These are phyloP conservation scores for Calliphora vomitoria DNA, from an alignment of 2,888 invertebrate species.

Conservation along the genomic window DNA sequence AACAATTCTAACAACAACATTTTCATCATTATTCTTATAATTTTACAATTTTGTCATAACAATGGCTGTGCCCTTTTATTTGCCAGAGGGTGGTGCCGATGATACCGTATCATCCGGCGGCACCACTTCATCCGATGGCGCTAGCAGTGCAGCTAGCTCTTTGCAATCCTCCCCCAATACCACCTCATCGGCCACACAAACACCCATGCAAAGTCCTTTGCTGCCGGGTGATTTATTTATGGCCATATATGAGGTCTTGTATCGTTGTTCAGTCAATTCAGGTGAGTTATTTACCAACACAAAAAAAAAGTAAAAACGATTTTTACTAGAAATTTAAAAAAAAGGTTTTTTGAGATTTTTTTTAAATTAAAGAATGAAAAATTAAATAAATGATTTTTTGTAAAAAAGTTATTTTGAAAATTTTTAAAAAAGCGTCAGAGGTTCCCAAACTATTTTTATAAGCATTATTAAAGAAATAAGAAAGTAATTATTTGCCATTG, in stretches of 20 bases:
- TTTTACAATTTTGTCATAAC: conserved; percentile 69
- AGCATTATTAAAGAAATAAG: no score
- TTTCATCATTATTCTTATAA: conserved; percentile 59
- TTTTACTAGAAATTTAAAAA: not conserved
- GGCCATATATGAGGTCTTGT: conserved; percentile 83
- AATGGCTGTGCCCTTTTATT: conserved; percentile 85
- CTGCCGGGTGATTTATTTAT: conserved; percentile 82
- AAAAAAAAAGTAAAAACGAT: not conserved
- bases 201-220: conserved; percentile 81
- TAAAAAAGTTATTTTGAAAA: no score
- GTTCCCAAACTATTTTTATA: conserved; percentile 21
- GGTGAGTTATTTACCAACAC: conserved; percentile 79
- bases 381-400: no score
- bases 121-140: conserved; percentile 75
- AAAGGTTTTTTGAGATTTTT: no score
- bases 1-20: conserved; percentile 43
- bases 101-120: conserved; percentile 79
- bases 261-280: conserved; percentile 80
- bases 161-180: conserved; percentile 82
- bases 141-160: conserved; percentile 79
- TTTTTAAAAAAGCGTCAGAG: not conserved
- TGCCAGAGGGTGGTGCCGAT: conserved; percentile 84
- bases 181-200: conserved; percentile 82
- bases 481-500: no score
- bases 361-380: no score